Percentiles rank a stretch among this genome's conserved stretches.
Conservation (phyloP, 2,113 vertebrate species). For the Pluvianellus socialis region DNA sequence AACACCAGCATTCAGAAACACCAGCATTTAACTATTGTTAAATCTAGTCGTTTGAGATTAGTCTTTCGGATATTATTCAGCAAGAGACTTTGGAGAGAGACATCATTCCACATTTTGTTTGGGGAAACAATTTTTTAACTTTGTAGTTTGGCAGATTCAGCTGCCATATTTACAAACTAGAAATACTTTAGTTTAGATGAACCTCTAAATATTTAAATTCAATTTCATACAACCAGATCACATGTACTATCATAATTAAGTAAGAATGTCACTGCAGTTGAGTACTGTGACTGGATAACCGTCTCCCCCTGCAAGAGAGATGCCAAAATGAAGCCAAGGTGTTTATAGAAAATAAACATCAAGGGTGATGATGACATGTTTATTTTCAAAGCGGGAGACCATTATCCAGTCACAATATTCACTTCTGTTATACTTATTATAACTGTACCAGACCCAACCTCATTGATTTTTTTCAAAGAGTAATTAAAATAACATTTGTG, state of each 20-base stretch:
- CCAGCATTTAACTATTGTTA: constrained; percentile 30
- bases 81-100: constrained; percentile 33
- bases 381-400: constrained; percentile 71
- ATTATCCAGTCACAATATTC: constrained; percentile 64
- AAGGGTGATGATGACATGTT: constrained; percentile 74
- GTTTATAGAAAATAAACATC: constrained; percentile 71
- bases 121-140: constrained; percentile 59
- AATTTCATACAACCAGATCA: constrained; percentile 71
- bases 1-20: background rate
- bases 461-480: constrained; percentile 64
- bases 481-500: constrained; percentile 70
- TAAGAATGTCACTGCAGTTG: constrained; percentile 66
- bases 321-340: constrained; percentile 71
- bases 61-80: constrained; percentile 24
- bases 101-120: constrained; percentile 34
- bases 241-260: constrained; percentile 74
- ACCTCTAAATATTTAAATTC: constrained; percentile 77
- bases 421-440: constrained; percentile 61
- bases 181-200: constrained; percentile 62
- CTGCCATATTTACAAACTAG: constrained; percentile 62
- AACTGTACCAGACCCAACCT: constrained; percentile 33
- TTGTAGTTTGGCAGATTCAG: constrained; percentile 62
- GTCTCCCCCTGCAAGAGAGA: constrained; percentile 61
- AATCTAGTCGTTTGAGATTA: background rate
- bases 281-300: constrained; percentile 65